A percentile compares a stretch with the other conserved stretches of the same genome.
phyloP scores from a whole-genome alignment of 2,113 vertebrate species.

The Chionomys nivalis region DNA sequence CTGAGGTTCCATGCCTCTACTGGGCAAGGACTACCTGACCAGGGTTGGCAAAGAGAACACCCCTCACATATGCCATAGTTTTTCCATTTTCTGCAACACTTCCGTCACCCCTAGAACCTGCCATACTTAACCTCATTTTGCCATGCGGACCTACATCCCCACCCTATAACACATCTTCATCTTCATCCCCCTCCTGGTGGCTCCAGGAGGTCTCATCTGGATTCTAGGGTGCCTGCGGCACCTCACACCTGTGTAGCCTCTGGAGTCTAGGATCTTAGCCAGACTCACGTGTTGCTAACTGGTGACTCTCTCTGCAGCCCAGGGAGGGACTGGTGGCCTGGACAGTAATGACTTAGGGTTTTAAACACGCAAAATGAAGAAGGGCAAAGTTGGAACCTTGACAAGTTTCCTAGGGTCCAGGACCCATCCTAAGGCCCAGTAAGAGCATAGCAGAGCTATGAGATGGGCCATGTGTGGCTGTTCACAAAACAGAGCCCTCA shows the following conservation, averaged over 20 bases:
- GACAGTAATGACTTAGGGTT: not conserved
- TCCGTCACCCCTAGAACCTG: rapidly evolving
- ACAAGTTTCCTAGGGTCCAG: not conserved
- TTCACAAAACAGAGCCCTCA: rapidly evolving
- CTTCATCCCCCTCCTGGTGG: not conserved
- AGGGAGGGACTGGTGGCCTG: not conserved
- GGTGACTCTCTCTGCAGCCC: not conserved
- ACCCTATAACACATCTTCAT: not conserved
- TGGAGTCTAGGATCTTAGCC: not conserved
- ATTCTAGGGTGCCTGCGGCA: not conserved
- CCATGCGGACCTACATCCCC: not conserved
- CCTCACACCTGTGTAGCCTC: not conserved
- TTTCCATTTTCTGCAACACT: not conserved
- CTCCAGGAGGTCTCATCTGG: not conserved
- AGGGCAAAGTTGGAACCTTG: not conserved
- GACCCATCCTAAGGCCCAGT: not conserved
- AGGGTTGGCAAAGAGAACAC: not conserved
- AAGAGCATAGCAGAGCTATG: not conserved
- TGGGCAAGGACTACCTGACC: not conserved
- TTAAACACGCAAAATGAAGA: not conserved
- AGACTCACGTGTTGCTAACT: rapidly evolving
- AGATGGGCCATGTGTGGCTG: too few relatives aligned
- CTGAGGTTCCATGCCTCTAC: not conserved
- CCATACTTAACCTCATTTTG: not conserved
- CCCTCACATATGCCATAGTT: too few relatives aligned